Evolutionary conservation across 2,113 vertebrate species (phyloP).

Genomic region (Seriola dumerili): DNA sequence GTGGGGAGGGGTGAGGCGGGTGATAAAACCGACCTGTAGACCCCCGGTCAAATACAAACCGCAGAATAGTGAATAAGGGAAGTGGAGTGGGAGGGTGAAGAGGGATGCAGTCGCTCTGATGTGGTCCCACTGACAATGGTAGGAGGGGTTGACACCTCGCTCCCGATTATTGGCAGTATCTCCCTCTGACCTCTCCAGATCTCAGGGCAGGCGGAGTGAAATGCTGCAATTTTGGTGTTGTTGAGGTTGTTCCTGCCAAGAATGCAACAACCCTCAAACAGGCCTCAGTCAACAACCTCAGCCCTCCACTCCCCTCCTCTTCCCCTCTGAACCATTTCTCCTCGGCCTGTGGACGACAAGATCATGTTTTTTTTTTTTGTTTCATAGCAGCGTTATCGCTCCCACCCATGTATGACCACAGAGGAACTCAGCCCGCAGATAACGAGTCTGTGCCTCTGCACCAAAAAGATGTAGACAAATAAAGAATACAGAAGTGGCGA

Average conservation of each 20-base stretch:
- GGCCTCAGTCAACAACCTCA: constrained; percentile 36
- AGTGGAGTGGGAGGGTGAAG: constrained; percentile 50
- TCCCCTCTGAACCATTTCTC: constrained; percentile 17
- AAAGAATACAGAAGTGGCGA: constrained; percentile 5
- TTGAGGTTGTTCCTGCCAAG: constrained; percentile 73
- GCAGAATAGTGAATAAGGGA: constrained; percentile 59
- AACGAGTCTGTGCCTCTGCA: constrained; percentile 1
- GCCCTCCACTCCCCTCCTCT: neutral
- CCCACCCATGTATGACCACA: constrained; percentile 42
- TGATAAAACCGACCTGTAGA: constrained; percentile 73
- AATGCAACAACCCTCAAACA: constrained; percentile 71
- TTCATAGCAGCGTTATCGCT: constrained; percentile 57
- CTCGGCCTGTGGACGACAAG: constrained; percentile 23
- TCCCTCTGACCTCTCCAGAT: constrained; percentile 61
- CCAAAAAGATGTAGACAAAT: constrained; percentile 21
- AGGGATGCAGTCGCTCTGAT: constrained; percentile 54
- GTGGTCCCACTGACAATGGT: constrained; percentile 72
- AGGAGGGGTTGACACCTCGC: constrained; percentile 81
- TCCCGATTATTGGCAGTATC: constrained; percentile 67
- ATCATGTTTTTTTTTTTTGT: constrained; percentile 20
- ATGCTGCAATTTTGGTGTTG: constrained; percentile 61
- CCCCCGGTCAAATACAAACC: constrained; percentile 69
- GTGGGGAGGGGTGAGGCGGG: constrained; percentile 43
- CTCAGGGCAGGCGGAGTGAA: constrained; percentile 57
- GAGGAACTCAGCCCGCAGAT: constrained; percentile 26